Base-by-base conservation (phyloP, 2,888 invertebrate species). In the Heliconius hortense region DNA sequence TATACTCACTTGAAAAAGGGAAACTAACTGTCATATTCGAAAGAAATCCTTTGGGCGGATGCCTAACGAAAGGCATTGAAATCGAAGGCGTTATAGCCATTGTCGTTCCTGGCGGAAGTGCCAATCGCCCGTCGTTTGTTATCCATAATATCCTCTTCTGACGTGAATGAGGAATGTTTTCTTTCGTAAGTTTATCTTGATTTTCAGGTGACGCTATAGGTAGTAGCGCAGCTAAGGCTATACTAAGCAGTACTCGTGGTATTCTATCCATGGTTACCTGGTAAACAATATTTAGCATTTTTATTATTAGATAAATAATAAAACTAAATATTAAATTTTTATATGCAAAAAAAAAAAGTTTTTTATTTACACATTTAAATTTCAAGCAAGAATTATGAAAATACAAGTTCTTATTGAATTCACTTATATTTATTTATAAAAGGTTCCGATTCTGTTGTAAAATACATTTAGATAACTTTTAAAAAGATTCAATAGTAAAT, bases 101-200 rank as follows among this genome's bases (percentile, higher is more conserved):
- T 4, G 96, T 94, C 0, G 97, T 97, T 64, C 97, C 97, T 0
- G 97, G 98, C 1, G 98, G 98, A 80, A 98, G 86, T 0, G 97
- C 97, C 83, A 98, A 89, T 10, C 97, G 94, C 2, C 97, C 97
- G 87, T 97, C 97, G 80, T 97, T 96, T 15, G 97, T 97, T 79
- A 98, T 95, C 97, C 97, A 97, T 64, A 98, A 93, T 82, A 98
- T 94, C 84, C 97, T 95, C 87, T 98, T 97, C 87, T 97, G 96
- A 78, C 97, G 94, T 62, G 96, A 96, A 89, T 97, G 97, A 59
- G 95, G 94, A 80, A 91, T 86, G 79, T 93, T 87, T 79, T 94
- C 91, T 80, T 93, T 92, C 59, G 90, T 86, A 64, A 87, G 78
- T 35, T 85, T 85, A 59, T 89, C 89, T 72, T 87, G 85, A 77